Conservation (phyloP, 1,140 invertebrate species). For the Rhopalosiphum padi region DNA sequence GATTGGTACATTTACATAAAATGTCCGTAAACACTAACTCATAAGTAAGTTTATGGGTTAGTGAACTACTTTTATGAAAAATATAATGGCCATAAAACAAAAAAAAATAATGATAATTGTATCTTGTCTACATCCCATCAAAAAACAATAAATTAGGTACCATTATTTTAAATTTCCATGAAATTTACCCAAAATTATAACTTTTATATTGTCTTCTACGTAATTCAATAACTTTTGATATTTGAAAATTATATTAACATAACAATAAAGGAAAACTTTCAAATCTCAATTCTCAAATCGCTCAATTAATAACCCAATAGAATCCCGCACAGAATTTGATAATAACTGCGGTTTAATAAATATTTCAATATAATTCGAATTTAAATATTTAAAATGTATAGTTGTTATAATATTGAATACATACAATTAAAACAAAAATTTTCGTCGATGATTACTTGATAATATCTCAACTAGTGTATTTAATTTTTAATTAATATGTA, state of each 20-base stretch:
- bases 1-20: not conserved
- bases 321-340: too few species aligned
- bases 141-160: not conserved
- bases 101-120: too few species aligned
- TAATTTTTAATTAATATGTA: too few species aligned
- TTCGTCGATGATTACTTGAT: too few species aligned
- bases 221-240: not conserved
- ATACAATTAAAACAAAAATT: too few species aligned
- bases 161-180: not conserved
- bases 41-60: not conserved
- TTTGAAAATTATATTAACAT: not conserved
- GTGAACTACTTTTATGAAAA: not conserved
- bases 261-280: not conserved
- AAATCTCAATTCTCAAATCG: not conserved
- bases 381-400: too few species aligned
- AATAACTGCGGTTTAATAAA: too few species aligned
- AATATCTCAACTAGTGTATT: too few species aligned
- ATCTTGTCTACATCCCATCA: too few species aligned
- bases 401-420: too few species aligned
- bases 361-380: too few species aligned
- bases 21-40: not conserved
- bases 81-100: not conserved
- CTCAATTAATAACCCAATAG: too few species aligned
- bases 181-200: not conserved
- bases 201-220: not conserved